Evolutionary conservation across 1,140 invertebrate genomes (phyloP).

Genomic region (Trichoplusia ni): DNA sequence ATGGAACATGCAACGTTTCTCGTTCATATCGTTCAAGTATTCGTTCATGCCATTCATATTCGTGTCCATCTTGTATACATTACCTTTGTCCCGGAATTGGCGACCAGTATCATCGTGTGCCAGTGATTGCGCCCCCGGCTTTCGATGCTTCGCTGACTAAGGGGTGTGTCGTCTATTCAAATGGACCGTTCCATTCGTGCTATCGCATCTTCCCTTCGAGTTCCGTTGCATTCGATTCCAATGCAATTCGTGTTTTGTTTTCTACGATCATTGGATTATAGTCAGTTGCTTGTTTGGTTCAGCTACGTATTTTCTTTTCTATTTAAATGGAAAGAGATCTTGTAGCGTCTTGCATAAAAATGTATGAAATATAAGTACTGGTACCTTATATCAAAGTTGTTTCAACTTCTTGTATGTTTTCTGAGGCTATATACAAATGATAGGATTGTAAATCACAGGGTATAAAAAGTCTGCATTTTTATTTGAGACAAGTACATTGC

Average conservation of each 20-base stretch:
- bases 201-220: not conserved
- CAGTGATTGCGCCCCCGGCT: constrained; percentile 15
- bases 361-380: no score
- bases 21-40: no score
- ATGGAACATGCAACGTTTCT: no score
- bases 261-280: not conserved
- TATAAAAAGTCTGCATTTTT: no score
- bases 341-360: no score
- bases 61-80: not conserved
- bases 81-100: constrained; percentile 26
- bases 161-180: constrained; percentile 9
- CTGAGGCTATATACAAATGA: no score
- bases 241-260: not conserved
- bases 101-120: constrained; percentile 5
- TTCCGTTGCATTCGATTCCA: constrained; percentile 10
- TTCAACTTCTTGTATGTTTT: no score
- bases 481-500: no score
- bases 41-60: no score
- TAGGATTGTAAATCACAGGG: no score
- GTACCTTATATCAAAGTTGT: no score
- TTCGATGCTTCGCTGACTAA: constrained; percentile 13
- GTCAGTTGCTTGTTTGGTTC: not conserved
- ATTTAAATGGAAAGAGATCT: no score
- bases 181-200: constrained; percentile 18
- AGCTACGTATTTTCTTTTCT: not conserved